These are phyloP conservation scores for Cavia porcellus DNA, from an alignment of 2,113 vertebrate species.

Conservation along the genomic window DNA sequence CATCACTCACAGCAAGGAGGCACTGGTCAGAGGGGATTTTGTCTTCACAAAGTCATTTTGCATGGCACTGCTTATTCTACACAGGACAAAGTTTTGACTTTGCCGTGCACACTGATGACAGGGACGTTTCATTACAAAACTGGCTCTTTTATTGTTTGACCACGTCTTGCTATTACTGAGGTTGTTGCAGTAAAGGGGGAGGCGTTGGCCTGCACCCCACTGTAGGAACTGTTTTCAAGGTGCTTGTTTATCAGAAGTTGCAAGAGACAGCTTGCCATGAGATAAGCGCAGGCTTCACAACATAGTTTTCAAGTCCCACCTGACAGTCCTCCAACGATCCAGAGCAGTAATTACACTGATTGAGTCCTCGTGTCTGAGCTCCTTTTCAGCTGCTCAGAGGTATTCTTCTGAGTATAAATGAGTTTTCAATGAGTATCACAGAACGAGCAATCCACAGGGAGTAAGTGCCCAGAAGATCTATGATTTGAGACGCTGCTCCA, in stretches of 20 bases:
- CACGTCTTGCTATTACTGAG: not conserved
- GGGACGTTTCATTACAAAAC: not conserved
- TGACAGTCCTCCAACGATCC: slow-evolving; percentile 85
- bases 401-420: slow-evolving; percentile 59
- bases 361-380: not conserved
- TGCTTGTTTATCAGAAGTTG: slow-evolving; percentile 72
- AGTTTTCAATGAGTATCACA: slow-evolving; percentile 46
- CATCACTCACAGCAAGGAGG: not conserved
- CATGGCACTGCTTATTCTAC: not conserved
- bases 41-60: not conserved
- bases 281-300: slow-evolving; percentile 73
- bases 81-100: not conserved
- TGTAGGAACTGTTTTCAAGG: not conserved
- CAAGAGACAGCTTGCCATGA: slow-evolving; percentile 78
- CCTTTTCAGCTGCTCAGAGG: slow-evolving; percentile 29
- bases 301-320: slow-evolving; percentile 85
- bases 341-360: slow-evolving; percentile 80
- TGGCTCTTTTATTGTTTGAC: not conserved
- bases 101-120: not conserved
- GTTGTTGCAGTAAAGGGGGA: slow-evolving; percentile 2
- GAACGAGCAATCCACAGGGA: not conserved
- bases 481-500: not conserved
- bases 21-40: not conserved
- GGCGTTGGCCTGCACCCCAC: not conserved
- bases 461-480: not conserved